phyloP scores from a whole-genome alignment of 2,113 vertebrate species.

The Glaucomys volans region DNA sequence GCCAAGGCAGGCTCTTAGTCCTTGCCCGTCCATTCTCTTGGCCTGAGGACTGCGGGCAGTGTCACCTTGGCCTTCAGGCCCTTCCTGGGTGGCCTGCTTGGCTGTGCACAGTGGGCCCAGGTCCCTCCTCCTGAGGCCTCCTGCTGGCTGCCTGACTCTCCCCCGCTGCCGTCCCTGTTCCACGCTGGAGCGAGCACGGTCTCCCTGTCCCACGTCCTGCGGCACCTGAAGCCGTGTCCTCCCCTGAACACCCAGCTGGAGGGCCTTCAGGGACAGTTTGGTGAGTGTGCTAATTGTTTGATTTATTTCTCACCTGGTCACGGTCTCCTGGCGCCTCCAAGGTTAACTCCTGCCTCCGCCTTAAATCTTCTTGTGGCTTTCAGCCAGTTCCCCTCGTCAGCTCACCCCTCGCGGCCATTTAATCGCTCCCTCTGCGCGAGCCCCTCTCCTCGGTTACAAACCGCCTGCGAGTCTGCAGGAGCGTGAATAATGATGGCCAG shows the following conservation, averaged over 20 bases:
- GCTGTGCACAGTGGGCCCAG: accelerated
- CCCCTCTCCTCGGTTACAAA: not conserved
- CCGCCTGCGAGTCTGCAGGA: not conserved
- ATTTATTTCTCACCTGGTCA: not conserved
- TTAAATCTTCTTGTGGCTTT: not conserved
- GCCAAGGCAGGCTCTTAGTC: not conserved
- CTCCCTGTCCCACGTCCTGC: too few species aligned
- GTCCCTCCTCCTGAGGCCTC: not conserved
- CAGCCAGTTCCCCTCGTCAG: not conserved
- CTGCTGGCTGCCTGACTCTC: accelerated
- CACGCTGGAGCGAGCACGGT: not conserved
- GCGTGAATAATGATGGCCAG: not conserved
- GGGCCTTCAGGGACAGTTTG: accelerated
- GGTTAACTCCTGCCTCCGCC: not conserved
- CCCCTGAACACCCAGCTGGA: accelerated
- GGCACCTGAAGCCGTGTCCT: accelerated
- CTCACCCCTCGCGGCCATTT: not conserved
- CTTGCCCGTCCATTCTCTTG: not conserved
- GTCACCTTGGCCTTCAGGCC: not conserved
- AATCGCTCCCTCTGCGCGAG: not conserved
- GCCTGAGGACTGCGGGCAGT: not conserved
- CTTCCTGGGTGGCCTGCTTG: accelerated
- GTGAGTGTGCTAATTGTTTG: not conserved
- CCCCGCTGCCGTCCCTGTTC: accelerated
- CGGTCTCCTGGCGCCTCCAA: not conserved